Conservation (phyloP, 1,140 invertebrate genomes). For the Drosophila kepulauana region DNA sequence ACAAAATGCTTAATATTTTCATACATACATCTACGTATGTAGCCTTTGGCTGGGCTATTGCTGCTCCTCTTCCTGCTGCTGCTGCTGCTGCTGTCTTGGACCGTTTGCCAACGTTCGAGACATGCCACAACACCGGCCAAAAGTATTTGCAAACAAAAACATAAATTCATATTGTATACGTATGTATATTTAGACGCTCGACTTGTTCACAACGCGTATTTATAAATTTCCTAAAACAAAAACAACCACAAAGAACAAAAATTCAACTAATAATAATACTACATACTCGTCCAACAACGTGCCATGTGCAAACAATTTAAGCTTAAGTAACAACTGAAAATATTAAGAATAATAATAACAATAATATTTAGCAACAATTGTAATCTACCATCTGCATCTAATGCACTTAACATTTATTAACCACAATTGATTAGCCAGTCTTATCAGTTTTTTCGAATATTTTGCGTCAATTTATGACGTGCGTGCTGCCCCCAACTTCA, state of each 20-base stretch:
- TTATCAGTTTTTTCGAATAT: conserved; percentile 12
- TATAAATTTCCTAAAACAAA: background rate
- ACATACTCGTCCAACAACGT: background rate
- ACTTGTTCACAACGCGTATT: conserved; percentile 22
- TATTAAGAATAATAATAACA: background rate
- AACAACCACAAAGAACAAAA: background rate
- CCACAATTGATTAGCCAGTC: background rate
- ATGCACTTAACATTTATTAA: background rate
- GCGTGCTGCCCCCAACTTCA: background rate
- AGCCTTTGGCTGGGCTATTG: conserved; percentile 12
- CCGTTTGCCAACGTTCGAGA: conserved; percentile 46
- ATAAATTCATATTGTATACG: conserved; percentile 73
- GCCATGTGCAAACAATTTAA: conserved; percentile 1
- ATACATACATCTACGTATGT: background rate
- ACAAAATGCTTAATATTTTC: conserved; percentile 41
- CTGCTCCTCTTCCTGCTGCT: conserved; percentile 4
- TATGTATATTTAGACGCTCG: conserved; percentile 46
- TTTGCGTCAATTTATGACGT: conserved; percentile 13
- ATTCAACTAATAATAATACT: conserved; percentile 11
- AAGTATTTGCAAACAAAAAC: conserved; percentile 82
- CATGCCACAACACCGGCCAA: conserved; percentile 61
- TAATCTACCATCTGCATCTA: background rate
- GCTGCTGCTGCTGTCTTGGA: conserved; percentile 31
- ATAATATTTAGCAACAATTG: background rate
- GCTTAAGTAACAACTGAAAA: background rate